These are phyloP conservation scores for Cosmorhoe ocellata DNA, from an alignment of 2,888 invertebrate genomes.

Conservation along the genomic window DNA sequence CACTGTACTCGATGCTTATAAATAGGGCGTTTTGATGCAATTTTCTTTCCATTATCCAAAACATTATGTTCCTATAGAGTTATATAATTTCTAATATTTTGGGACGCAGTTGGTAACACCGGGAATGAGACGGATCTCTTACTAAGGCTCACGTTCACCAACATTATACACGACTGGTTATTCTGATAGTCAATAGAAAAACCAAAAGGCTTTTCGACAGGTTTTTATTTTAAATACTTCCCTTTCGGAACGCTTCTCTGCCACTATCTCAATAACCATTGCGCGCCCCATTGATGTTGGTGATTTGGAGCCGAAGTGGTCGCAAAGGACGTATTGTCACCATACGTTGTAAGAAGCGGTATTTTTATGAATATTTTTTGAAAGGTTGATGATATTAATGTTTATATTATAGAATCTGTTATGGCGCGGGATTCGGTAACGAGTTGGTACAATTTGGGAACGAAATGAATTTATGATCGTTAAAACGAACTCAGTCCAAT, in stretches of 20 bases:
- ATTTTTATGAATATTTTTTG: constrained; percentile 12
- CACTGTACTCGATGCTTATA: constrained; percentile 39
- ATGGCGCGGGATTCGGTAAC: constrained; percentile 30
- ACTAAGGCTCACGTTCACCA: constrained; percentile 6
- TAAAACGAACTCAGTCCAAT: neutral
- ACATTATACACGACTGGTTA: neutral
- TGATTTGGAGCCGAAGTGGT: constrained; percentile 18
- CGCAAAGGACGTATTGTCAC: constrained; percentile 34
- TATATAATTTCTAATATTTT: constrained; percentile 49
- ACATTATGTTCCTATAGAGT: constrained; percentile 51
- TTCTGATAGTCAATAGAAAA: no score
- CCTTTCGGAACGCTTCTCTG: no score
- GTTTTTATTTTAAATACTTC: no score
- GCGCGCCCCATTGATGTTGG: no score
- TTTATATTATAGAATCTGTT: constrained; percentile 43
- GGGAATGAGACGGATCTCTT: constrained; percentile 30
- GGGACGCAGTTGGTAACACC: constrained; percentile 39
- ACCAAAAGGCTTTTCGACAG: no score
- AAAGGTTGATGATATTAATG: constrained; percentile 37
- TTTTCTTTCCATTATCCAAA: constrained; percentile 37
- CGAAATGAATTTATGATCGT: neutral
- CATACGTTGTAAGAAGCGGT: constrained; percentile 23
- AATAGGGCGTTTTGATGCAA: constrained; percentile 40
- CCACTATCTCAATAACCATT: no score
- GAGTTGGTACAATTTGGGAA: constrained; percentile 1